Conservation (phyloP, 1,140 invertebrate species). For the Lithobius niger region DNA sequence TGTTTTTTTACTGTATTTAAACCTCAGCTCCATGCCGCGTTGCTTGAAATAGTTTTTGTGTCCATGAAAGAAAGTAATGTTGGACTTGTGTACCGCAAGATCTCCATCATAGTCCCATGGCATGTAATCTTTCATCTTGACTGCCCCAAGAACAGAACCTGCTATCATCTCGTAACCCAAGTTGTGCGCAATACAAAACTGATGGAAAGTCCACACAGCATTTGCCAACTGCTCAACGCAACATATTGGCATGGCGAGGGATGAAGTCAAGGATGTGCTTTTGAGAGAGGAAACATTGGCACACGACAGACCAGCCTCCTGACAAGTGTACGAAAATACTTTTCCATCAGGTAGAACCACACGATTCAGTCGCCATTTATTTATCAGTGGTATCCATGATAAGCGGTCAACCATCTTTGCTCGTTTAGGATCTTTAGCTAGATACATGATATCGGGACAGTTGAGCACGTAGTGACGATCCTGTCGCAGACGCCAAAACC, state of each 20-base stretch:
- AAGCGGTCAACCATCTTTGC: too few relatives aligned
- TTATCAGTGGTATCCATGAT: too few relatives aligned
- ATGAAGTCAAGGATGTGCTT: too few relatives aligned
- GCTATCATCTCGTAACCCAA: conserved; percentile 23
- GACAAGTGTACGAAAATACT: conserved; percentile 16
- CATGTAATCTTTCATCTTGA: conserved; percentile 22
- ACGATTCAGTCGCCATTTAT: conserved; percentile 12
- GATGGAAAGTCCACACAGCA: neutral
- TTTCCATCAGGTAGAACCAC: conserved; percentile 4
- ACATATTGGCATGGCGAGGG: neutral
- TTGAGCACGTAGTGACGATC: too few relatives aligned
- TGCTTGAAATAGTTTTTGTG: neutral
- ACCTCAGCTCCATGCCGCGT: neutral
- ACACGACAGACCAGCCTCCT: conserved; percentile 16
- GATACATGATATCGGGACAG: conserved; percentile 21
- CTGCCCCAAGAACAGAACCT: conserved; percentile 23
- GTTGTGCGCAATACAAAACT: neutral
- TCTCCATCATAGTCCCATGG: conserved; percentile 27
- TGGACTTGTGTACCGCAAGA: conserved; percentile 9
- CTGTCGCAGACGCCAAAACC: too few relatives aligned
- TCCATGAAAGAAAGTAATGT: neutral
- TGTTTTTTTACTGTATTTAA: neutral
- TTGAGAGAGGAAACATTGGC: too few relatives aligned
- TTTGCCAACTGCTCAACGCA: neutral
- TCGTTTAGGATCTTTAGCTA: neutral